A percentile compares a stretch with the other conserved stretches of the same genome.
Conservation (phyloP, 1,140 invertebrate species). For the Drosophila sp. region DNA sequence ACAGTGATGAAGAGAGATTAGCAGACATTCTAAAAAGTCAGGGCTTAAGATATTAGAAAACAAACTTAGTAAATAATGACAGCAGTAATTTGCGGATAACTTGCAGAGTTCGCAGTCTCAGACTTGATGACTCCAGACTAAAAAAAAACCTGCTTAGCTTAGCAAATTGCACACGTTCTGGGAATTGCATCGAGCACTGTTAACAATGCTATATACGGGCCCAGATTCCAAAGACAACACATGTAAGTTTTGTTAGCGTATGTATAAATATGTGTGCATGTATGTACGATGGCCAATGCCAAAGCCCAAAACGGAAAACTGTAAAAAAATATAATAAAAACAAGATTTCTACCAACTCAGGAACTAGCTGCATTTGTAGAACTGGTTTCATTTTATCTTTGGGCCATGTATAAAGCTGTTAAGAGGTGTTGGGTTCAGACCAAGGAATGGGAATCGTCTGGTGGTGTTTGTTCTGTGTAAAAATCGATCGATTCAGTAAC, state of each 20-base stretch:
- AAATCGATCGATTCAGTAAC: constrained; percentile 71
- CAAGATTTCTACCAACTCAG: constrained; percentile 51
- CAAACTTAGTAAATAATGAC: constrained; percentile 46
- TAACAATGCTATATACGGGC: constrained; percentile 55
- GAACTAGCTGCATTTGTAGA: constrained; percentile 56
- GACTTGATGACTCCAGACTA: constrained; percentile 46
- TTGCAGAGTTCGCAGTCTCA: constrained; percentile 39
- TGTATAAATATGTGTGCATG: constrained; percentile 11
- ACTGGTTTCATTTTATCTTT: constrained; percentile 68
- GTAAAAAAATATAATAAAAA: constrained; percentile 66
- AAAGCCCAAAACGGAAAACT: constrained; percentile 73
- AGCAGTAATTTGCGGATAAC: constrained; percentile 31
- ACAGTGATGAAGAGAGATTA: constrained; percentile 1
- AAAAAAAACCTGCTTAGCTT: constrained; percentile 42
- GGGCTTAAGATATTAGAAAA: constrained; percentile 28
- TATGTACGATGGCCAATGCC: constrained; percentile 56
- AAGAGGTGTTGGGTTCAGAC: constrained; percentile 31
- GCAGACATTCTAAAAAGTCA: constrained; percentile 12
- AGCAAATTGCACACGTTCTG: constrained; percentile 72
- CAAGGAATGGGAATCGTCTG: constrained; percentile 54
- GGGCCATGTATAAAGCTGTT: constrained; percentile 51
- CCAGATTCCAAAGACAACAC: constrained; percentile 50
- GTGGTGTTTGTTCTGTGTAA: constrained; percentile 52
- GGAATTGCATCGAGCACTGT: constrained; percentile 61
- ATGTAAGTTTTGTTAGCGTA: constrained; percentile 31